Percentiles rank a stretch among this genome's conserved stretches.
Conservation (phyloP, 2,113 vertebrate species). For the Gobius niger region DNA sequence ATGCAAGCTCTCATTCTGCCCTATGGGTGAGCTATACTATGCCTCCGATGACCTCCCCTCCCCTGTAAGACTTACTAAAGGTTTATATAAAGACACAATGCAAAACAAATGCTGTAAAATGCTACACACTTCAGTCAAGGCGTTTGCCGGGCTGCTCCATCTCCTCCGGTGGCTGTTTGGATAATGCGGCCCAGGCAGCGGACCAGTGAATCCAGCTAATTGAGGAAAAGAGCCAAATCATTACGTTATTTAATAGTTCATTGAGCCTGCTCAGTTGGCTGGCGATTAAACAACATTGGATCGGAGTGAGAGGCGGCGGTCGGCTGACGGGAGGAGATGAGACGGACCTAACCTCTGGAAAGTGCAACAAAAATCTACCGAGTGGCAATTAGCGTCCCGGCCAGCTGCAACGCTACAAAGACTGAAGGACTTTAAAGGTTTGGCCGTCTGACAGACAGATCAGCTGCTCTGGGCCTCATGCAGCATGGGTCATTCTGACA, state of each 20-base stretch:
- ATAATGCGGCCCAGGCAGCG: constrained; percentile 34
- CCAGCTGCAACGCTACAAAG: constrained; percentile 38
- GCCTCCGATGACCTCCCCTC: too few species aligned
- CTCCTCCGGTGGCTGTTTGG: constrained; percentile 44
- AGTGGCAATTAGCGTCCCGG: constrained; percentile 63
- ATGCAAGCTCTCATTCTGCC: too few species aligned
- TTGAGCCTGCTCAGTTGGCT: constrained; percentile 67
- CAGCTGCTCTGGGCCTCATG: not conserved
- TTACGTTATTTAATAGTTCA: constrained; percentile 75
- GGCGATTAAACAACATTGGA: constrained; percentile 70
- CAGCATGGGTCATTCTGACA: too few species aligned
- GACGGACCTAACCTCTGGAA: constrained; percentile 63
- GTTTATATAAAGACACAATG: too few species aligned
- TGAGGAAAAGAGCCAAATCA: constrained; percentile 63
- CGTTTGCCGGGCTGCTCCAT: constrained; percentile 19
- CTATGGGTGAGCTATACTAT: too few species aligned
- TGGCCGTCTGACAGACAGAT: not conserved
- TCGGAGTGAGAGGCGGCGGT: constrained; percentile 45
- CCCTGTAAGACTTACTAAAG: too few species aligned
- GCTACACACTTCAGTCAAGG: not conserved
- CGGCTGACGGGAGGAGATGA: constrained; percentile 64
- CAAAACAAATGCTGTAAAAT: not conserved
- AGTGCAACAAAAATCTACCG: constrained; percentile 54
- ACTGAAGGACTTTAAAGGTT: constrained; percentile 48
- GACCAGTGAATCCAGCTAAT: constrained; percentile 42